A percentile compares a stretch with the other conserved stretches of the same genome.
These are phyloP conservation scores for Agrotis puta DNA, from an alignment of 2,888 invertebrate genomes.

Conservation along the genomic window DNA sequence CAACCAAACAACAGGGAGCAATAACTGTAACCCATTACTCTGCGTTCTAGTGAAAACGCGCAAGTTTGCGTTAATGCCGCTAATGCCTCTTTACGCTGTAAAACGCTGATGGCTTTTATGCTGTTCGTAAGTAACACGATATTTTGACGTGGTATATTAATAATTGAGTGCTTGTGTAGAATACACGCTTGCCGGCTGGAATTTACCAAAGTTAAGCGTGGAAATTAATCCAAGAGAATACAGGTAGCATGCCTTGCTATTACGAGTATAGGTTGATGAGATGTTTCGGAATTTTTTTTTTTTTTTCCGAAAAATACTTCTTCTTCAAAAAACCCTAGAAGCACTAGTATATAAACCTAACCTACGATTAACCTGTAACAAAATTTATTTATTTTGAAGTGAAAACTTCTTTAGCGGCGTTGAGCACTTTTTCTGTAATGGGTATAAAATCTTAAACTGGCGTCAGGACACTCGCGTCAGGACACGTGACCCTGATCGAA, in stretches of 20 bases:
- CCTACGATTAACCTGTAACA: too few relatives aligned
- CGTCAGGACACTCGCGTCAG: too few relatives aligned
- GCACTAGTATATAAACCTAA: too few relatives aligned
- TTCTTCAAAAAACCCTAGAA: too few relatives aligned
- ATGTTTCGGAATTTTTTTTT: too few relatives aligned
- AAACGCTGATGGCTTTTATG: constrained; percentile 62
- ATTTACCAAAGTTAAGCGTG: constrained; percentile 6
- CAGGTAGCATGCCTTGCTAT: not conserved
- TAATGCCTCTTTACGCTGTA: constrained; percentile 66
- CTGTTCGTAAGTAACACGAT: constrained; percentile 50
- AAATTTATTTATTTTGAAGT: too few relatives aligned
- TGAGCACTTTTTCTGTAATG: too few relatives aligned
- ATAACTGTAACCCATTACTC: constrained; percentile 78
- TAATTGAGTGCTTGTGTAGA: constrained; percentile 38
- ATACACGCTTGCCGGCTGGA: constrained; percentile 25
- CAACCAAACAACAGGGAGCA: constrained; percentile 76
- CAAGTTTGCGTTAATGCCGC: constrained; percentile 72
- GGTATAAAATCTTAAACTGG: too few relatives aligned
- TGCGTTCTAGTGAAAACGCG: constrained; percentile 70
- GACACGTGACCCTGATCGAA: too few relatives aligned
- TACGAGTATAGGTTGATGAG: not conserved
- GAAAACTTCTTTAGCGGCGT: too few relatives aligned
- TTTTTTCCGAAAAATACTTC: too few relatives aligned
- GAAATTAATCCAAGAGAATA: constrained; percentile 4
- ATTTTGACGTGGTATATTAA: constrained; percentile 50